Percentiles rank a stretch among this genome's conserved stretches.
Evolutionary conservation across 2,888 invertebrate species (phyloP).

Genomic region (Catocala sponsa): DNA sequence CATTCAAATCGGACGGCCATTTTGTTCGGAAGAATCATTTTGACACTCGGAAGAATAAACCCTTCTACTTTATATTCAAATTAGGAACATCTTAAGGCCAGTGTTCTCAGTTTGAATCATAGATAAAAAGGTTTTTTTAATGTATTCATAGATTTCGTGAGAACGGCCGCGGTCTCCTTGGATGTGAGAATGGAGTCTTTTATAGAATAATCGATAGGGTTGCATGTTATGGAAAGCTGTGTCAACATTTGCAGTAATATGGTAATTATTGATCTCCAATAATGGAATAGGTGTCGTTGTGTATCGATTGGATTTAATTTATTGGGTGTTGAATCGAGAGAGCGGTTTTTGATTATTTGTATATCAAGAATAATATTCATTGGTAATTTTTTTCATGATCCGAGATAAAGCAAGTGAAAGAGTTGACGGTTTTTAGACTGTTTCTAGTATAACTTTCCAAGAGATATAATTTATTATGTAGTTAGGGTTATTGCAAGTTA

Average conservation of each 20-base stretch:
- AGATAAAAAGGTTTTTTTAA: slow-evolving; percentile 78
- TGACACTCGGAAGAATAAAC: slow-evolving; percentile 85
- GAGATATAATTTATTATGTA: too few relatives aligned
- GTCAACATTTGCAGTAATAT: slow-evolving; percentile 82
- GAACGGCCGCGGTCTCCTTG: slow-evolving; percentile 44
- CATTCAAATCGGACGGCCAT: slow-evolving; percentile 80
- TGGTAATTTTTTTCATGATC: background rate
- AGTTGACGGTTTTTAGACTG: background rate
- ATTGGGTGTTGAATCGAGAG: slow-evolving; percentile 32
- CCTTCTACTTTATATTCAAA: slow-evolving; percentile 82
- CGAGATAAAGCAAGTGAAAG: too few relatives aligned
- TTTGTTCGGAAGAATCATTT: slow-evolving; percentile 84
- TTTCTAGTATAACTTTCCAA: too few relatives aligned
- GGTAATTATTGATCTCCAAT: slow-evolving; percentile 66
- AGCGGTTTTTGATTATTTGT: background rate
- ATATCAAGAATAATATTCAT: background rate
- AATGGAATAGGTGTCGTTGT: slow-evolving; percentile 58
- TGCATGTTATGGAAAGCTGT: slow-evolving; percentile 82
- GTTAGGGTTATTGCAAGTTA: too few relatives aligned
- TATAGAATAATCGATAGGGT: slow-evolving; percentile 80
- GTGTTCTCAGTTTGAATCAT: slow-evolving; percentile 66
- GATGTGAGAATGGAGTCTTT: slow-evolving; percentile 68
- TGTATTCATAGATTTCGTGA: slow-evolving; percentile 79
- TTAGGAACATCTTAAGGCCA: slow-evolving; percentile 75
- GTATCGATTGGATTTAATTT: slow-evolving; percentile 56